Evolutionary conservation across 2,888 invertebrate species (phyloP).

Genomic region (Dusona sp.): DNA sequence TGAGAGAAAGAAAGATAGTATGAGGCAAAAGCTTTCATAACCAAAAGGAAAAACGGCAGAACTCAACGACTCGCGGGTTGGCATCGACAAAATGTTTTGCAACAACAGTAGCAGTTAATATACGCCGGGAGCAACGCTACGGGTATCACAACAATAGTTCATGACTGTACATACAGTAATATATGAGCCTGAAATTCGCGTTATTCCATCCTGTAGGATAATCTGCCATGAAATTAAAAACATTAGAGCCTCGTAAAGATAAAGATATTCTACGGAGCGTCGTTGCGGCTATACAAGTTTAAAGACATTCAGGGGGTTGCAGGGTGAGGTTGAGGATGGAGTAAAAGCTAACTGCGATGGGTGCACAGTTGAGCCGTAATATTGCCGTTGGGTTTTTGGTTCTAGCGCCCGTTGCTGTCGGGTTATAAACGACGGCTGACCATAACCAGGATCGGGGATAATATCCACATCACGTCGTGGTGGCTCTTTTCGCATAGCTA

Average conservation of each 20-base stretch:
- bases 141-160: constrained; percentile 4
- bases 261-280: constrained; percentile 75
- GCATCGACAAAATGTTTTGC: constrained; percentile 72
- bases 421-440: constrained; percentile 72
- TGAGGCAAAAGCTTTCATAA: constrained; percentile 58
- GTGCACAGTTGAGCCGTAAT: constrained; percentile 42
- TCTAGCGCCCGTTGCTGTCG: constrained; percentile 61
- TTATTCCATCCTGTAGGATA: constrained; percentile 75
- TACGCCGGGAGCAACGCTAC: constrained; percentile 16
- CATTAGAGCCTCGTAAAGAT: constrained; percentile 80
- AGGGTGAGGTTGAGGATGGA: constrained; percentile 11
- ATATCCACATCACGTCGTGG: constrained; percentile 72
- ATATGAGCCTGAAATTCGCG: constrained; percentile 60
- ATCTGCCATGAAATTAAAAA: constrained; percentile 80
- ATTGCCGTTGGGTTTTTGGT: constrained; percentile 50
- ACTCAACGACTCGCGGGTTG: constrained; percentile 45
- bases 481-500: constrained; percentile 62
- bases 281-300: constrained; percentile 53
- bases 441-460: constrained; percentile 70
- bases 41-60: constrained; percentile 55
- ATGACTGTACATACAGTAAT: constrained; percentile 22
- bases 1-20: constrained; percentile 2
- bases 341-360: constrained; percentile 34
- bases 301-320: constrained; percentile 36
- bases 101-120: constrained; percentile 28